Percentiles rank a stretch among this genome's conserved stretches.
phyloP scores from a whole-genome alignment of 2,113 vertebrate species.

The Lagopus leucura region DNA sequence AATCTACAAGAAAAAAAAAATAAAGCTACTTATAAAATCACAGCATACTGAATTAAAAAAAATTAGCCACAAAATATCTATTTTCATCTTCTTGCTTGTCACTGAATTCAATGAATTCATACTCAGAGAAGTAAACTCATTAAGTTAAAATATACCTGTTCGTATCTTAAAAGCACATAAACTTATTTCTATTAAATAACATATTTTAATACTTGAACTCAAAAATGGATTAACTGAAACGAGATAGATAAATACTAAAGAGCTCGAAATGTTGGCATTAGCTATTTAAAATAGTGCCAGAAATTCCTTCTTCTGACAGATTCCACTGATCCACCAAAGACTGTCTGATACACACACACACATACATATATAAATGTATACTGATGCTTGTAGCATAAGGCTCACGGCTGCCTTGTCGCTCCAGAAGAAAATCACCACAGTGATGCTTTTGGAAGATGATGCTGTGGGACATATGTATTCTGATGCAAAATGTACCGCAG shows the following conservation, averaged over 20 bases:
- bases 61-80: not conserved
- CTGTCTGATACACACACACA: not conserved
- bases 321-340: not conserved
- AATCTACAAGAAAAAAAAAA: not conserved
- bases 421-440: not conserved
- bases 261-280: conserved; percentile 1
- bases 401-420: not conserved
- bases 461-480: not conserved
- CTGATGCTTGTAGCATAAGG: not conserved
- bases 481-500: not conserved
- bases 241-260: not conserved
- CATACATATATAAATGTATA: not conserved
- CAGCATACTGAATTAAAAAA: not conserved
- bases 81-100: not conserved
- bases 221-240: not conserved
- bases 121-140: not conserved
- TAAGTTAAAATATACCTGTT: not conserved
- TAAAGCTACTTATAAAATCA: not conserved
- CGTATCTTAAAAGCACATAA: not conserved
- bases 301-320: conserved; percentile 26
- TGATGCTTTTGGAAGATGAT: not conserved
- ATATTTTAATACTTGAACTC: not conserved
- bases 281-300: conserved; percentile 15
- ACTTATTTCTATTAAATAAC: not conserved
- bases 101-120: not conserved